phyloP scores from a whole-genome alignment of 2,113 vertebrate species.

The Podarcis raffonei region DNA sequence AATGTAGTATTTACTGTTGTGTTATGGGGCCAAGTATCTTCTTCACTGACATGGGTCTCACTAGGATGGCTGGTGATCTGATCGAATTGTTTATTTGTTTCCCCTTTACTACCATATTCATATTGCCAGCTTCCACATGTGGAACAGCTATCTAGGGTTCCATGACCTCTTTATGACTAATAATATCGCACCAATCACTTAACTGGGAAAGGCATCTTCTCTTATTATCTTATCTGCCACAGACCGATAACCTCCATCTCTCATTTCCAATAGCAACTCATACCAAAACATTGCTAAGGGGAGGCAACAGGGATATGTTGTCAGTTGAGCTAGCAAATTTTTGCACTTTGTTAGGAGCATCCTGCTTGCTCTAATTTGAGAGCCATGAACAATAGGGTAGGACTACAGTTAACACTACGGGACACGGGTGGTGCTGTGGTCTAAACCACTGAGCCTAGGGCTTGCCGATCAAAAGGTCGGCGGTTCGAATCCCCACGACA shows the following conservation, averaged over 20 bases:
- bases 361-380: neutral
- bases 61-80: neutral
- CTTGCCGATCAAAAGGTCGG: too few species aligned
- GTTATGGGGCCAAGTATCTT: neutral
- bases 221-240: neutral
- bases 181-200: too few species aligned
- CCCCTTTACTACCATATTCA: neutral
- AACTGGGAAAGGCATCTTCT: too few species aligned
- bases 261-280: neutral
- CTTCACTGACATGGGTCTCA: neutral
- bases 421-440: too few species aligned
- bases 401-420: neutral
- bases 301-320: neutral
- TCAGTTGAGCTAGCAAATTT: neutral
- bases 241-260: neutral
- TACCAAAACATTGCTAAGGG: neutral
- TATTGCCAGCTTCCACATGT: neutral
- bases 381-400: neutral
- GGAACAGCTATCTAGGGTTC: neutral
- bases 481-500: too few species aligned
- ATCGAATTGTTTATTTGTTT: neutral
- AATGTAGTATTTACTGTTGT: neutral
- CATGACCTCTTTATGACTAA: neutral
- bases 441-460: too few species aligned
- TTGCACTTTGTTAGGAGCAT: neutral